Evolutionary conservation across 2,797 vertebrate genomes (phyloP), one percentile per base, ranked within the genome.

Genomic region (Poeciliopsis turneri): DNA sequence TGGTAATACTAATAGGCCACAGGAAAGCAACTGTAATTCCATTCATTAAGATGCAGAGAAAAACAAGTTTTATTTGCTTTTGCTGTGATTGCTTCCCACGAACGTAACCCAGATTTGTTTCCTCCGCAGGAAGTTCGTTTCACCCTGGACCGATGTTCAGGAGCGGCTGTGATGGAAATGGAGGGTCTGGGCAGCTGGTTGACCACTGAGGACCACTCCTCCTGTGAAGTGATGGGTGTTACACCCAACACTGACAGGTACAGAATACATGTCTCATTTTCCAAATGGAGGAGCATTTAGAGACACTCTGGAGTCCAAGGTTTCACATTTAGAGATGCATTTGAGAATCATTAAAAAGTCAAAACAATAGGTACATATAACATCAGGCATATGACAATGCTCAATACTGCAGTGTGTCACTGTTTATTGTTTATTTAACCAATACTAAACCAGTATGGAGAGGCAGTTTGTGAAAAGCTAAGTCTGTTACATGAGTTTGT

Each of bases 101-200:
- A 72, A 25, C 1, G 10, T 49, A 43, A 4, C 0, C 13, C 25
- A 81, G 23, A 76, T 75, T 84, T 4, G 77, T 41, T 61, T 72
- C 33, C 25, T 74, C 39, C 55, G 5, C 86, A 98, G 97, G 96
- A 95, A 11, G 94, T 97, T 8, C 93, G 91, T 0, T 96, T 98
- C 90, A 97, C 94, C 0, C 90, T 98, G 91, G 97, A 98, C 69
- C 95, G 78, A 6, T 98, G 97, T 78, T 91, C 93, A 0, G 91
- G 95, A 1, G 96, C 96, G 4, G 79, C 92, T 0, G 92, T 97
- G 28, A 95, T 92, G 23, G 97, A 97, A 84, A 93, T 89, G 53
- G 97, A 97, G 70, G 97, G 97, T 5, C 88, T 96, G 25, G 97
- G 96, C 15, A 96, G 93, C 76, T 96, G 96, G 96, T 68, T 97